Evolutionary conservation across 2,797 vertebrate genomes (phyloP).

Genomic region (Acanthis flammea): DNA sequence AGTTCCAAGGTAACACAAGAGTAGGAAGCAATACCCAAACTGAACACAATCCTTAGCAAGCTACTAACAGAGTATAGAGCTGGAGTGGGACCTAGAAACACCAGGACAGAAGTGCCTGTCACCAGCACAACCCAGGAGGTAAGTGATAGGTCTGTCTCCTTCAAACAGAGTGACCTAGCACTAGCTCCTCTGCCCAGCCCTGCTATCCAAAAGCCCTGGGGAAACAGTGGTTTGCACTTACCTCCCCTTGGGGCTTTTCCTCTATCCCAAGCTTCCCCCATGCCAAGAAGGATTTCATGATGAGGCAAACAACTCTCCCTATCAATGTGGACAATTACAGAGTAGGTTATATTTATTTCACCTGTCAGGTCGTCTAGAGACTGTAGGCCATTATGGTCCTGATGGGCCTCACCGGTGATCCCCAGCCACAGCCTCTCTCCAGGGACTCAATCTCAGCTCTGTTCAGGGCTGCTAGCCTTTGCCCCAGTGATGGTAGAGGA

Average conservation of each 20-base stretch:
- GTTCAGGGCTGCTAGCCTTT: neutral
- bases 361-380: neutral
- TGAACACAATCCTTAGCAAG: neutral
- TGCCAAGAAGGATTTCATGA: neutral
- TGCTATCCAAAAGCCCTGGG: neutral
- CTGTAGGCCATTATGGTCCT: neutral
- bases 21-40: neutral
- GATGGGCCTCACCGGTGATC: accelerated
- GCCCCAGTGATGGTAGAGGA: too few relatives aligned
- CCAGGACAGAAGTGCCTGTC: neutral
- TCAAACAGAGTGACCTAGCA: neutral
- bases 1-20: neutral
- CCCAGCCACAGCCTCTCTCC: neutral
- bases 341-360: neutral
- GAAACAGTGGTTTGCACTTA: neutral
- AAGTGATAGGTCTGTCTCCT: neutral
- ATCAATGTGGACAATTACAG: neutral
- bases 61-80: too few relatives aligned
- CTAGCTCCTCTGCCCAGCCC: neutral
- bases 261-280: neutral
- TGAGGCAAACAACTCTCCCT: neutral
- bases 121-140: neutral
- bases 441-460: neutral
- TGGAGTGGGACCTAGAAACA: neutral
- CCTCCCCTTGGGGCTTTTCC: neutral